Conservation (phyloP, 2,113 vertebrate genomes). For the Eleginops maclovinus region DNA sequence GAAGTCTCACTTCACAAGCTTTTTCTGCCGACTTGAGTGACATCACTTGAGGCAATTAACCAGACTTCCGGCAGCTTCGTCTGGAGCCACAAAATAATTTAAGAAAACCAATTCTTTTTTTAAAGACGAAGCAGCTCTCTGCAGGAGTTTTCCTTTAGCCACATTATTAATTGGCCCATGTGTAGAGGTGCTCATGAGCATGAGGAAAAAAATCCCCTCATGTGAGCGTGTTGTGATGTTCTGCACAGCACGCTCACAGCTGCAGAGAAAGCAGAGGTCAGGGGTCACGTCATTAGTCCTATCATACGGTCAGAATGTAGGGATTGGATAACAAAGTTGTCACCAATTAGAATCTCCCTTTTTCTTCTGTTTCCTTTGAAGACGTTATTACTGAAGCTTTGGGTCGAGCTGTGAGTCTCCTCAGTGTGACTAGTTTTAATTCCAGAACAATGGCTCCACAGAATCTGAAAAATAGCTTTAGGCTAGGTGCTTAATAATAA, state of each 20-base stretch:
- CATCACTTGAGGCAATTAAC: not conserved
- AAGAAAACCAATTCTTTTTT: not conserved
- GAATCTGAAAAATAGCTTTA: constrained; percentile 5
- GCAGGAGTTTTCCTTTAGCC: not conserved
- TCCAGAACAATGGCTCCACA: constrained; percentile 5
- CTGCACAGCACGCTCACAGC: not conserved
- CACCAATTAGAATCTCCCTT: constrained; percentile 5
- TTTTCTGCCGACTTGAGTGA: not conserved
- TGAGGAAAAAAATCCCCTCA: too few relatives aligned
- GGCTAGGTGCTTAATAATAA: constrained; percentile 28
- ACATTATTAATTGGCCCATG: not conserved
- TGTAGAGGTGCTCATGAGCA: not conserved
- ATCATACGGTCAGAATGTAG: not conserved
- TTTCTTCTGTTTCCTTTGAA: constrained; percentile 2
- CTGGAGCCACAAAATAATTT: not conserved
- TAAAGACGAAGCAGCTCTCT: not conserved
- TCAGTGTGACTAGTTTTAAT: constrained; percentile 17
- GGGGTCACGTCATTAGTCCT: not conserved
- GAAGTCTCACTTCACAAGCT: not conserved
- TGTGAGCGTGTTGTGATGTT: too few relatives aligned
- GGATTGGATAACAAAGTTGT: constrained; percentile 17
- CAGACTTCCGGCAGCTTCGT: not conserved
- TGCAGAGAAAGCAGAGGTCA: constrained; percentile 13
- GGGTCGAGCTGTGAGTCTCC: constrained; percentile 2
- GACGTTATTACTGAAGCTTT: constrained; percentile 5